A percentile compares a stretch with the other conserved stretches of the same genome.
These are phyloP conservation scores for Pangasianodon gigas DNA, from an alignment of 2,113 vertebrate species.

Conservation along the genomic window DNA sequence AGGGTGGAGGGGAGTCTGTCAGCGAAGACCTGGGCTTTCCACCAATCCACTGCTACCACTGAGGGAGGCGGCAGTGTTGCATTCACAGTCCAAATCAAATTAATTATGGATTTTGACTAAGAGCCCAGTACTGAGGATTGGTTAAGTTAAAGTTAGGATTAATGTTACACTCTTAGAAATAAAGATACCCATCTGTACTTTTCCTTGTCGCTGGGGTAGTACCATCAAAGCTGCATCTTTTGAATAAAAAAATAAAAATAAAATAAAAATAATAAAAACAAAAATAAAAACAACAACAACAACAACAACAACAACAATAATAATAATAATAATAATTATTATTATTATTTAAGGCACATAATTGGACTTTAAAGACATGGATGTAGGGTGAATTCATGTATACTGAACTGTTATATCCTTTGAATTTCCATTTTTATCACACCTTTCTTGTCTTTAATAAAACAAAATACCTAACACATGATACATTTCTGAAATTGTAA, in stretches of 20 bases:
- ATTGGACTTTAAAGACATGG: not conserved
- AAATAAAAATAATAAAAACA: not conserved
- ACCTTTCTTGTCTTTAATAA: too few relatives aligned
- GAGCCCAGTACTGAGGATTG: not conserved
- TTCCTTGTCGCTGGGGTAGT: not conserved
- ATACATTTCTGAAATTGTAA: too few relatives aligned
- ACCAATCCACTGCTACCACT: constrained; percentile 32
- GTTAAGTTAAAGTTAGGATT: not conserved
- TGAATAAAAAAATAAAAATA: not conserved
- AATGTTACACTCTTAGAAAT: not conserved
- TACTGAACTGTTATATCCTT: not conserved
- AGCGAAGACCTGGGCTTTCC: constrained; percentile 28
- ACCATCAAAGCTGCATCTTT: not conserved
- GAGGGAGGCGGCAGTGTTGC: constrained; percentile 4
- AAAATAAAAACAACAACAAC: too few relatives aligned
- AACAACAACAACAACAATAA: too few relatives aligned
- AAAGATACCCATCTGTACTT: not conserved
- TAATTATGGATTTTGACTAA: not conserved
- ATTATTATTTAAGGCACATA: not conserved
- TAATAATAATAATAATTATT: too few relatives aligned
- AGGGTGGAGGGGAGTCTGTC: constrained; percentile 1
- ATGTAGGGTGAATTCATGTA: not conserved
- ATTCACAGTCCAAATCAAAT: constrained; percentile 14
- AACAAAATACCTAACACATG: too few relatives aligned
- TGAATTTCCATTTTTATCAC: not conserved